Evolutionary conservation across 2,888 invertebrate species (phyloP), one percentile per base, ranked within the genome.

Genomic region (Zaprionus obscuricornis): DNA sequence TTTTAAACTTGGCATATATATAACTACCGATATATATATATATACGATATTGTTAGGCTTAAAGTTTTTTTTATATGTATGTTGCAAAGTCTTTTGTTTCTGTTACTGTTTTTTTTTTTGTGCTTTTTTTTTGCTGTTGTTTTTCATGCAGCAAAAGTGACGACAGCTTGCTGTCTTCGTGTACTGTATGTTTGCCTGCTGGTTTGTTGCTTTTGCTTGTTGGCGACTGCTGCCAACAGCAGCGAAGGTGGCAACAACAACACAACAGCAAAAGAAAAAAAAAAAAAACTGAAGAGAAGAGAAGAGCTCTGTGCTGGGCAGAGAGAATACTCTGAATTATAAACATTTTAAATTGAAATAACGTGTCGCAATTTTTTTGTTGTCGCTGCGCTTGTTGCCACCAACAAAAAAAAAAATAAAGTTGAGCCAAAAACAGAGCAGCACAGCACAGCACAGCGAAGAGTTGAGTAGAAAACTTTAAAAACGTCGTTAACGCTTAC

Each of bases 321-420:
- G 47, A 57, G n/a, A n/a, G 68, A 81, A 74, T 78, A 72, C 78
- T 77, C 86, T 81, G 81, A 84, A 81, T 81, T 81, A 81, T 81
- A 77, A 77, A 70, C 75, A 87, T 84, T 79, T 77, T 73, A 88
- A 88, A 88, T 88, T 87, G 87, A 87, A 88, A 87, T 85, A 88
- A 88, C 87, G 83, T 81, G 81, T 81, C 71, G 81, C 85, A 82
- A 84, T 86, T 81, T 81, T 69, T 81, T 70, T 69, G 76, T 70
- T 79, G 85, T 77, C 70, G 69, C 74, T 67, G 72, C 51, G 51
- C 70, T 71, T 47, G 76, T 65, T 74, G 71, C 65, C 54, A 76
- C 69, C 62, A 74, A 18, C 16, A 66, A 45, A 10, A 6, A 27
- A 10, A 26, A n/a, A 33, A 8, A 54, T 2, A 11, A 39, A 18